Evolutionary conservation across 2,113 vertebrate genomes (phyloP).

Genomic region (human (Homo sapiens)): GRCh38 chr4:156323001-156323500

Average conservation of each 20-base stretch:
- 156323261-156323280: neutral
- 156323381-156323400: neutral
- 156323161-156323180: neutral
- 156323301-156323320: neutral
- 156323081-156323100: neutral
- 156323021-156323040: neutral
- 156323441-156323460: neutral
- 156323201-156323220: neutral
- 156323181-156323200: neutral
- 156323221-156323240: neutral
- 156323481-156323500: neutral
- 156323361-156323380: neutral
- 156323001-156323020: neutral
- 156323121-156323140: neutral
- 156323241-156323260: neutral
- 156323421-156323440: neutral
- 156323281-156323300: neutral
- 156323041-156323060: neutral
- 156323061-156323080: neutral
- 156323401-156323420: neutral
- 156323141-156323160: neutral
- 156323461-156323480: neutral
- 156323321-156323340: neutral
- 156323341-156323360: neutral
- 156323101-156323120: neutral